Evolutionary conservation across 2,113 vertebrate species (phyloP), one percentile per base, ranked within the genome.

Genomic region (Acrocephalus kingi): DNA sequence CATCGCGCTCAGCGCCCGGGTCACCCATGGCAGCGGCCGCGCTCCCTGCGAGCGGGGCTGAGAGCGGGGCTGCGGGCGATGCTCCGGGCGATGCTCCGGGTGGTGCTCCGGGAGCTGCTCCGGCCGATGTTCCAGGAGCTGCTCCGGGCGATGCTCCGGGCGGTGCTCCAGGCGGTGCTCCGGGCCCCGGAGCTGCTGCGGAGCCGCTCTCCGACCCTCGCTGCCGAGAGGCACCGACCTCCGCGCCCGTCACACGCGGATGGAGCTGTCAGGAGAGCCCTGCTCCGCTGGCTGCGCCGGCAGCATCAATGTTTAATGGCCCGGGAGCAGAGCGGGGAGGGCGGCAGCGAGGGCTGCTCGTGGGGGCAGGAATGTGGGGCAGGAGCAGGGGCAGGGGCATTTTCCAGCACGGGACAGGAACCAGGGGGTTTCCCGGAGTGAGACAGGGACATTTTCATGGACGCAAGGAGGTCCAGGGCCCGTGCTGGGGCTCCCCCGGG

Each of bases 301-400:
- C 31, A 37, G 39, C 78, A 89, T 97, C 59, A 95, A 95, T 94
- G 77, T 96, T 97, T 97, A 88, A 97, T 94, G 73, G 16, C 64
- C 7, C 59, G 7, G 13, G 82, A 73, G 94, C 93, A 30, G 30
- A 35, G 89, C 74, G 51, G 67, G 74, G 77, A 43, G 24, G 91
- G 11, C 23, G 45, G 63, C 91, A 46, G 93, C 89, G n/a, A 14
- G 24, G 93, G 86, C 84, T 54, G 72, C 71, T 45, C 30, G 19
- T 22, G 21, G 82, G 51, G 20, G 51, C 48, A 9, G 82, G 24
- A 28, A 15, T 3, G 27, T 2, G 39, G 18, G 12, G 15, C 49
- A 19, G 58, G 28, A 63, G 3, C 27, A 1, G 43, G 43, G 43
- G 15, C 43, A 39, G 3, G 37, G 31, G 19, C 8, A 4, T 62